These are phyloP conservation scores for Pissodes strobi DNA, from an alignment of 1,140 invertebrate species.

Conservation along the genomic window DNA sequence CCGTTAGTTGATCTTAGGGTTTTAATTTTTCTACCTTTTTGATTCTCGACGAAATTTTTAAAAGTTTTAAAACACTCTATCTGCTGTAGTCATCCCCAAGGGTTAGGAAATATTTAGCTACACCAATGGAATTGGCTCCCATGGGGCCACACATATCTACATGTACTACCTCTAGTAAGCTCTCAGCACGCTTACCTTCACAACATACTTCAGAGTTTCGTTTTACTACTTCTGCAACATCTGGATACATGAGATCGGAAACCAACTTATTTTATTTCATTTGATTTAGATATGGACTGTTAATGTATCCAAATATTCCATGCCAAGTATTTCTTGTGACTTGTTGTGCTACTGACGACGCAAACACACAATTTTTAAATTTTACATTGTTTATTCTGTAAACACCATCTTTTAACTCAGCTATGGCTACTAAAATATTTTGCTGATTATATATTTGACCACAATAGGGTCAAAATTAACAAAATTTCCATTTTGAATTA, in stretches of 20 bases:
- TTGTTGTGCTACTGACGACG: conserved; percentile 36
- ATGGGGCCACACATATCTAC: conserved; percentile 47
- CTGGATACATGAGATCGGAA: too few species aligned
- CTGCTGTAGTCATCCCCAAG: conserved; percentile 53
- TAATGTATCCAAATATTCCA: conserved; percentile 45
- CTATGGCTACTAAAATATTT: too few species aligned
- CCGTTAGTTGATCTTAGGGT: conserved; percentile 43
- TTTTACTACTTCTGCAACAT: conserved; percentile 36
- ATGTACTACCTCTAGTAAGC: conserved; percentile 52
- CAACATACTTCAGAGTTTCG: too few species aligned
- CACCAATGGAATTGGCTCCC: conserved; percentile 45
- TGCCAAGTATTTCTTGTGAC: conserved; percentile 38
- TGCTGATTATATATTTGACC: too few species aligned
- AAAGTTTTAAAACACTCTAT: conserved; percentile 54
- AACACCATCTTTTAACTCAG: too few species aligned
- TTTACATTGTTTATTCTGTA: too few species aligned
- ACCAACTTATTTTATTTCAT: too few species aligned
- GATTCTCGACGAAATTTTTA: conserved; percentile 43
- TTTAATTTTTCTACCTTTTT: conserved; percentile 48
- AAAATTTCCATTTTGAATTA: too few species aligned
- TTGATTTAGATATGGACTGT: conserved; percentile 27
- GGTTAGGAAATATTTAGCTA: too few species aligned
- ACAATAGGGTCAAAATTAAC: too few species aligned
- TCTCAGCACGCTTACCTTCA: conserved; percentile 46
- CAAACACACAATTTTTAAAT: too few species aligned